Evolutionary conservation across 1,140 invertebrate species (phyloP).

Genomic region (Argopecten irradians): DNA sequence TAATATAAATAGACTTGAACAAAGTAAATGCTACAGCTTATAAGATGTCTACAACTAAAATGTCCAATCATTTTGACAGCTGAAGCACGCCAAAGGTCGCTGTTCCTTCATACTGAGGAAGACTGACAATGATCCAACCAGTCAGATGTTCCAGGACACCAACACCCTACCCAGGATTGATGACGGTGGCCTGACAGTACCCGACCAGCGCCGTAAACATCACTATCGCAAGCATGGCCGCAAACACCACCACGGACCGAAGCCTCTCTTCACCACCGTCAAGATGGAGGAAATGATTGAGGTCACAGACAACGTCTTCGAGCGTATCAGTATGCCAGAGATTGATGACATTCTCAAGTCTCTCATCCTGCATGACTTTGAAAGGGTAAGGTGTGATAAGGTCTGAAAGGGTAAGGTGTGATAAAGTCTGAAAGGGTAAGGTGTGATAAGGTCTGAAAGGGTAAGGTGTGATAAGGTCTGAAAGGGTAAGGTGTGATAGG

Average conservation of each 20-base stretch:
- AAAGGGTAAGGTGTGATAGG: not conserved
- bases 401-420: no score
- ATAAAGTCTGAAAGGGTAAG: no score
- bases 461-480: no score
- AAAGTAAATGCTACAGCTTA: no score
- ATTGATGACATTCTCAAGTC: conserved; percentile 86
- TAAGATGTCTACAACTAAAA: no score
- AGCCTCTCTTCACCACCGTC: not conserved
- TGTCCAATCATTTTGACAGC: not conserved
- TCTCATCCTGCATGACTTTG: conserved; percentile 93
- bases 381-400: conserved; percentile 82
- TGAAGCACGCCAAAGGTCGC: not conserved
- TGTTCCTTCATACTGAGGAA: not conserved
- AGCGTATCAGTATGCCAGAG: conserved; percentile 89
- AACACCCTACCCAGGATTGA: not conserved
- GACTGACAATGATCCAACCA: not conserved
- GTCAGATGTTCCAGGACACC: not conserved
- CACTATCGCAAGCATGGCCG: not conserved
- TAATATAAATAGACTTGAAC: no score
- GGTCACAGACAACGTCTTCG: conserved; percentile 85
- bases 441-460: no score
- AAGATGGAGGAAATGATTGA: conserved; percentile 79
- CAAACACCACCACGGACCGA: not conserved
- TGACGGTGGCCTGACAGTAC: not conserved
- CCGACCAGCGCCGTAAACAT: not conserved